Evolutionary conservation across 1,140 invertebrate genomes (phyloP), one percentile per base, ranked within the genome.

Genomic region (Kradibia gibbosae): DNA sequence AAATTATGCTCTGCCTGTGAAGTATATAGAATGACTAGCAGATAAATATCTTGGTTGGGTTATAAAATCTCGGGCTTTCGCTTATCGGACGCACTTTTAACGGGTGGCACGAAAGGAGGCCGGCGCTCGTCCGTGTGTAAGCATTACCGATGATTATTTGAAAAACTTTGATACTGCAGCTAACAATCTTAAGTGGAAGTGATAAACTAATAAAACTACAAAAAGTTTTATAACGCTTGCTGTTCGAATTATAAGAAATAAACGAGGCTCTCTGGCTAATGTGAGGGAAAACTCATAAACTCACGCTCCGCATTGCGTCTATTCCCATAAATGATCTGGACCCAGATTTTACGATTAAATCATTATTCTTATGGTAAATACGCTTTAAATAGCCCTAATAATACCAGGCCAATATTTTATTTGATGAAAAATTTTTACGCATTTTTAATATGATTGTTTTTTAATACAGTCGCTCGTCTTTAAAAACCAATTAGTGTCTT

Each of bases 41-140:
- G 62, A 67, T 67, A 67, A 67, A 67, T 67, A 67, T 67, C 62
- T 67, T 39, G 39, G 62, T 39, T 36, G 17, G 62, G 62, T n/a
- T 39, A 39, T 67, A 67, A 67, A 67, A 67, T 67, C 62, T 67
- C 62, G 20, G n/a, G 34, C 3, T n/a, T 39, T 22, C 15, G 62
- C 36, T 67, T 67, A 67, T 67, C 60, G 28, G 13, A 5, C 17
- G 15, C 34, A 1, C 20, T 65, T 67, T 67, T 67, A 39, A 67
- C 31, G 3, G 20, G n/a, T 39, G 8, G 62, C 34, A 7, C 17
- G 62, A 36, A 11, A 22, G 17, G 34, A 15, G 34, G 20, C 62
- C 4, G n/a, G 34, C n/a, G 62, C 0, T 67, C 62, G 34, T 28
- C 20, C 62, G 62, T 36, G 60, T 22, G 60, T 36, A 39, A 17